Percentiles rank a stretch among this genome's conserved stretches.
Conservation (phyloP, 2,113 vertebrate species). For the Nesogale talazaci region DNA sequence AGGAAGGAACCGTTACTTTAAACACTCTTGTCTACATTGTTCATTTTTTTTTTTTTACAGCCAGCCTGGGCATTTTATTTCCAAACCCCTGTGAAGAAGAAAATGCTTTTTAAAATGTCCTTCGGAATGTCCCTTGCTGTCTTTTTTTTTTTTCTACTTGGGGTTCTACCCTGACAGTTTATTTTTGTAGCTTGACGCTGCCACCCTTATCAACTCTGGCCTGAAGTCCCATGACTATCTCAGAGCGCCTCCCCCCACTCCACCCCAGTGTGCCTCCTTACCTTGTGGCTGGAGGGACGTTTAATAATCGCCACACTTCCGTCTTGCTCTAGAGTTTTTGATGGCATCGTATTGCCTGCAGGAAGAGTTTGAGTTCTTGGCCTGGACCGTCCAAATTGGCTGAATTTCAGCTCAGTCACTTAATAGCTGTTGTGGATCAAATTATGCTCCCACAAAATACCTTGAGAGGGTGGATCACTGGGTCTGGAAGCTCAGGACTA, state of each 20-base stretch:
- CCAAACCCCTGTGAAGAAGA: background rate
- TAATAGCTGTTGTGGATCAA: background rate
- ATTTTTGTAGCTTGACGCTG: background rate
- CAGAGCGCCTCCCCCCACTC: background rate
- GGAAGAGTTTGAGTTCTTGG: background rate
- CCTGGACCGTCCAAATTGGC: background rate
- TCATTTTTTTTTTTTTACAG: background rate
- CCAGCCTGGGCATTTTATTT: conserved; percentile 39
- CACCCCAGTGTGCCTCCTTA: background rate
- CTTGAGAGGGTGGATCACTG: too few species aligned
- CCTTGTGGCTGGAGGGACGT: background rate
- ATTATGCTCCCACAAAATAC: too few species aligned
- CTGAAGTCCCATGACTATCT: background rate
- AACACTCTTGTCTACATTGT: background rate
- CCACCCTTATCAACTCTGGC: background rate
- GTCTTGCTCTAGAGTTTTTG: conserved; percentile 35
- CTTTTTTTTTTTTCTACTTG: conserved; percentile 21
- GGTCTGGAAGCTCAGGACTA: too few species aligned
- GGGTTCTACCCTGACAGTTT: background rate
- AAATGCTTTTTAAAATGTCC: background rate
- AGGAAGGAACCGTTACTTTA: background rate
- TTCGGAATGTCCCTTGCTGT: background rate
- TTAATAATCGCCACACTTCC: background rate
- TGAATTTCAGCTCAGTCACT: conserved; percentile 29
- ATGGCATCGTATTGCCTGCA: background rate